A percentile compares a stretch with the other conserved stretches of the same genome.
Evolutionary conservation across 1,140 invertebrate species (phyloP).

Genomic region (Archegozetes longisetosus): DNA sequence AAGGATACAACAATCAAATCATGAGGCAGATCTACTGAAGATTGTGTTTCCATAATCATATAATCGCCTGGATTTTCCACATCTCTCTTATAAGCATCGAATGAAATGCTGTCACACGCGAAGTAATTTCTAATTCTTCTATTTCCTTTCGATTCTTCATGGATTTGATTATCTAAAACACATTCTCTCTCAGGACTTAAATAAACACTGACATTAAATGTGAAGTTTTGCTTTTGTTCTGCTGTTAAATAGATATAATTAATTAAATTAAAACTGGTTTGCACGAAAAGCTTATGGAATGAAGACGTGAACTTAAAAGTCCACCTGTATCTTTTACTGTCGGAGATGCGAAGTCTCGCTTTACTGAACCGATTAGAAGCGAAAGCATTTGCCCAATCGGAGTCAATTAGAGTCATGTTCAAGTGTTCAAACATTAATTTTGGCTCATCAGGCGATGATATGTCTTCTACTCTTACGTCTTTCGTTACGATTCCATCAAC

Average conservation of each 20-base stretch:
- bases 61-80: conserved; percentile 2
- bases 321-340: conserved; percentile 5
- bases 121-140: conserved; percentile 3
- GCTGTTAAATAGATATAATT: background rate
- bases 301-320: conserved; percentile 5
- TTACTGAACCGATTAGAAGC: conserved; percentile 3
- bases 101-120: background rate
- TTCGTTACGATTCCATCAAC: background rate
- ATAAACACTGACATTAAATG: background rate
- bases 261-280: conserved; percentile 8
- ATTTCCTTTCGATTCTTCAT: background rate
- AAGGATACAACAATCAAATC: conserved; percentile 7
- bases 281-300: conserved; percentile 3
- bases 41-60: conserved; percentile 9
- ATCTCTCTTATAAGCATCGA: background rate
- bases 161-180: background rate
- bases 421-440: background rate
- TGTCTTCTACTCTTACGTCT: conserved; percentile 1
- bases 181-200: conserved; percentile 1
- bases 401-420: background rate
- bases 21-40: conserved; percentile 4
- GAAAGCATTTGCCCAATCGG: conserved; percentile 1
- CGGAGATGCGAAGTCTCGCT: background rate
- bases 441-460: background rate
- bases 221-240: background rate